Conservation (phyloP, 2,113 vertebrate genomes). For the Chaetura pelagica region DNA sequence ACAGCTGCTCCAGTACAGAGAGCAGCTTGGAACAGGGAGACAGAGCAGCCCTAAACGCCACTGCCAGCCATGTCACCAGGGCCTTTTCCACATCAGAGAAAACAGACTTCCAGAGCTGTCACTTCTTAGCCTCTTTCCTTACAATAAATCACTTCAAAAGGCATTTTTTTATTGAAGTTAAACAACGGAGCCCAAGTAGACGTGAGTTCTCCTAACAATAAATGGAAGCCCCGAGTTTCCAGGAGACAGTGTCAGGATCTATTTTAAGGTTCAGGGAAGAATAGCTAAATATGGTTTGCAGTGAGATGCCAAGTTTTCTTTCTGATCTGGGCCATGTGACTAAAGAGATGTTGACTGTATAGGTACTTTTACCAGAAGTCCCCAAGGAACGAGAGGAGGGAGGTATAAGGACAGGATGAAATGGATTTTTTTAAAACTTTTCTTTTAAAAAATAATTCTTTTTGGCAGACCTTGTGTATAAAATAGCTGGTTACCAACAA, state of each 20-base stretch:
- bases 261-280: conserved; percentile 44
- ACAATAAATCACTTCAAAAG: not conserved
- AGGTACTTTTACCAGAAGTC: not conserved
- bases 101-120: not conserved
- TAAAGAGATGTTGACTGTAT: not conserved
- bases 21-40: not conserved
- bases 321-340: not conserved
- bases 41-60: not conserved
- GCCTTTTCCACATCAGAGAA: not conserved
- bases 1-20: not conserved
- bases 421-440: not conserved
- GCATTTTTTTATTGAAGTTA: not conserved
- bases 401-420: not conserved
- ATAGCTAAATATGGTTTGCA: conserved; percentile 55
- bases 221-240: not conserved
- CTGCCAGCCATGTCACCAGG: fast-evolving
- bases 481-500: not conserved
- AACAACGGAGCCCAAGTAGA: not conserved
- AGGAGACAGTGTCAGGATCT: conserved; percentile 30
- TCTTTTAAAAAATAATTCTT: not conserved
- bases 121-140: not conserved
- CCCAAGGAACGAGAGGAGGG: not conserved
- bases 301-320: not conserved
- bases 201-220: not conserved
- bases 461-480: not conserved